These are phyloP conservation scores for Cisticola juncidis DNA, from an alignment of 2,113 vertebrate genomes.

Conservation along the genomic window DNA sequence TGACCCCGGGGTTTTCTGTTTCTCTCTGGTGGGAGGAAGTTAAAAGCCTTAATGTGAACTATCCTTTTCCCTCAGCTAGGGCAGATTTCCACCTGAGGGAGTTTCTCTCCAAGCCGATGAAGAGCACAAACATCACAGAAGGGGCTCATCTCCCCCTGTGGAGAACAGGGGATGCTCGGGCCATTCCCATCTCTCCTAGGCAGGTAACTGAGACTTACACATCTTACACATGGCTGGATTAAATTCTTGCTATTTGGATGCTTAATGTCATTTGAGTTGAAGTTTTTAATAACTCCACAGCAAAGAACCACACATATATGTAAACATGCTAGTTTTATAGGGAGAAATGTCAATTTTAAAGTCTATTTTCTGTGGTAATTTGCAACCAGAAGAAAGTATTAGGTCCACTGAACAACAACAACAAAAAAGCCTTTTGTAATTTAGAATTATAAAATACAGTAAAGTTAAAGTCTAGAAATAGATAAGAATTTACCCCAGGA, in stretches of 20 bases:
- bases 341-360: neutral
- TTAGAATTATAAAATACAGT: neutral
- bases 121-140: neutral
- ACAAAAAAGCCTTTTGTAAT: neutral
- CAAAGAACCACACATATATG: neutral
- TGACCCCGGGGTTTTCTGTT: neutral
- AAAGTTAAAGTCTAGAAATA: neutral
- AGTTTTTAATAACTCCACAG: neutral
- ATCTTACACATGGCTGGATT: neutral
- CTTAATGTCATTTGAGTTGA: neutral
- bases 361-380: neutral
- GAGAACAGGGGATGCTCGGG: neutral
- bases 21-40: neutral
- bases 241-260: neutral
- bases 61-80: neutral
- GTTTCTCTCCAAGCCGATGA: neutral
- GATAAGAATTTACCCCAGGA: neutral
- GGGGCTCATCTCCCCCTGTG: neutral
- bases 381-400: neutral
- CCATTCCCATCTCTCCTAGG: neutral
- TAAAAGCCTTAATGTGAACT: neutral
- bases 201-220: neutral
- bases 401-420: neutral
- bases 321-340: neutral
- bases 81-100: neutral